phyloP scores from a whole-genome alignment of 2,888 invertebrate genomes.

The Eupelmus urozonus region DNA sequence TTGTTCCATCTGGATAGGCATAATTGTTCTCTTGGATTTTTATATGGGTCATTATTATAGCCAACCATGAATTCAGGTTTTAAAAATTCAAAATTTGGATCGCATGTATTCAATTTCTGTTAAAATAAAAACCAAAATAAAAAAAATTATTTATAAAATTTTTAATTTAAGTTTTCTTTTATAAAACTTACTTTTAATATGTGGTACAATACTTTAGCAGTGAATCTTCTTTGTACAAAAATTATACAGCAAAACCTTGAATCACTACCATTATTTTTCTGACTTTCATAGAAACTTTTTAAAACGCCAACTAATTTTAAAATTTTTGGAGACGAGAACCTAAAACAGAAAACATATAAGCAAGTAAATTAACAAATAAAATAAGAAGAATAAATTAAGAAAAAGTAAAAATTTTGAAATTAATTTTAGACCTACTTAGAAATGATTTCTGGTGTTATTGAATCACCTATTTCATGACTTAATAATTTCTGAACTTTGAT shows the following conservation, averaged over 20 bases:
- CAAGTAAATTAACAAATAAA: no score
- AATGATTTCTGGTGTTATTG: no score
- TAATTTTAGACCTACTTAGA: no score
- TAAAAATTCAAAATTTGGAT: conserved; percentile 80
- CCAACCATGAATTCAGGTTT: conserved; percentile 88
- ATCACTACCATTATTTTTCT: conserved; percentile 72
- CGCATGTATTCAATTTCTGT: conserved; percentile 67
- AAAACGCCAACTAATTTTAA: conserved; percentile 81
- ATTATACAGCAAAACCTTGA: conserved; percentile 85
- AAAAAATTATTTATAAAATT: conserved; percentile 10
- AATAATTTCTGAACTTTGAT: conserved; percentile 79
- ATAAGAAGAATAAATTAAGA: no score
- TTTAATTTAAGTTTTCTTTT: neutral
- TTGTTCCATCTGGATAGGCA: conserved; percentile 80
- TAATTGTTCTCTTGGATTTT: conserved; percentile 79
- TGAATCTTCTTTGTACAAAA: conserved; percentile 86
- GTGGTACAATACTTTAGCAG: conserved; percentile 87
- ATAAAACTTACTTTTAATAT: conserved; percentile 79
- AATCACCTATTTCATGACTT: conserved; percentile 26
- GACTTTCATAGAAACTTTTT: conserved; percentile 78
- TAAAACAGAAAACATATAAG: conserved; percentile 52
- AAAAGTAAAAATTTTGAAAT: no score
- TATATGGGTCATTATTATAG: conserved; percentile 80
- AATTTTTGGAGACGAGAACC: conserved; percentile 83
- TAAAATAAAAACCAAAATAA: conserved; percentile 1